Evolutionary conservation across 2,888 invertebrate species (phyloP).

Genomic region (Pyrochroa serraticornis): DNA sequence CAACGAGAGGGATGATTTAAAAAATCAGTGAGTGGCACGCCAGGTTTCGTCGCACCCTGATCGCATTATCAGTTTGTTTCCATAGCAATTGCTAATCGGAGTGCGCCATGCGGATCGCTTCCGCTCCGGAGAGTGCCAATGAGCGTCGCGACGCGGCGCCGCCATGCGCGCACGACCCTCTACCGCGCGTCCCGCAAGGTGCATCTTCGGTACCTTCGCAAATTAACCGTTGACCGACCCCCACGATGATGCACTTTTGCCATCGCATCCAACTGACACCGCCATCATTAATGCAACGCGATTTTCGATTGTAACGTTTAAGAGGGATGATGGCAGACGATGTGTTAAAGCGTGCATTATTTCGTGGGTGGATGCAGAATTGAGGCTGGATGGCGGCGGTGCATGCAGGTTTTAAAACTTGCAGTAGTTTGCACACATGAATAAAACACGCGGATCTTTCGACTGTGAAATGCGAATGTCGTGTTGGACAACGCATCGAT

Average conservation of each 20-base stretch:
- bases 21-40: conserved; percentile 60
- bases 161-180: conserved; percentile 37
- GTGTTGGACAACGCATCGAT: conserved; percentile 41
- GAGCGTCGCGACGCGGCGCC: conserved; percentile 39
- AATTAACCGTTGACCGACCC: conserved; percentile 8
- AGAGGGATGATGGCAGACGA: too few species aligned
- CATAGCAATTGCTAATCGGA: conserved; percentile 66
- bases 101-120: conserved; percentile 57
- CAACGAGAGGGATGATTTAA: conserved; percentile 49
- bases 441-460: conserved; percentile 40
- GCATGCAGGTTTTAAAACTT: conserved; percentile 29
- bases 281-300: not conserved
- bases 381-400: not conserved
- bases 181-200: conserved; percentile 13
- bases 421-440: conserved; percentile 34
- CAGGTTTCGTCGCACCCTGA: conserved; percentile 51
- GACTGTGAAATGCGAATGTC: conserved; percentile 39
- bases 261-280: not conserved
- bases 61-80: conserved; percentile 65
- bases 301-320: too few species aligned
- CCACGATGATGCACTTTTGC: not conserved
- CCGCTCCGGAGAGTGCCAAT: conserved; percentile 56
- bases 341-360: not conserved
- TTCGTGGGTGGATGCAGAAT: not conserved
- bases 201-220: conserved; percentile 19